Evolutionary conservation across 2,888 invertebrate genomes (phyloP), one percentile per base, ranked within the genome.

Genomic region (Tachina fera): DNA sequence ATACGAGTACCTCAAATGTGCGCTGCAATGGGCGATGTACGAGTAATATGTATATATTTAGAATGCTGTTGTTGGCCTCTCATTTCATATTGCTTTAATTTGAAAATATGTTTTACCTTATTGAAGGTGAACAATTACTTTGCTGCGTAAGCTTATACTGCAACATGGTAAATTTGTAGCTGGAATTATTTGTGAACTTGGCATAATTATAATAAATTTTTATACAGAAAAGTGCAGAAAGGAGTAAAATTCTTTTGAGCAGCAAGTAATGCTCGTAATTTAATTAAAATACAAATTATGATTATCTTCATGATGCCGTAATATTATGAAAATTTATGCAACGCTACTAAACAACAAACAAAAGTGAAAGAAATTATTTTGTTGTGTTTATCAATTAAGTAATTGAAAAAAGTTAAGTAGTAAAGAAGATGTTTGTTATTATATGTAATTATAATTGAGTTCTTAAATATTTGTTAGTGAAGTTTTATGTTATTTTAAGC

Each of bases 41-140:
- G 4, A 3, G 4, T 4, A 31, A 4, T n/a, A 31, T 31, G 0
- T 39, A 9, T 56, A 13, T 19, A 14, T 58, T 19, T 45, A 39
- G 10, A 47, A 43, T 49, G n/a, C 11, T 67, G 68, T 58, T 78
- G 77, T 58, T 78, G 77, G 14, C 53, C 53, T 70, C 39, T 39
- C 58, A 22, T 43, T 47, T 72, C 22, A 60, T 58, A 31, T 65
- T 63, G 56, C 60, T 49, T 76, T 82, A 82, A 82, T 76, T 71
- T 70, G 16, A 71, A 82, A 82, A 63, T 82, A 82, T 76, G 58
- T 63, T 47, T 14, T 22, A 41, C 6, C 11, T 39, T 60, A 61
- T 19, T 41, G 45, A 45, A 43, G 16, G 31, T 45, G 70, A 47
- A 41, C 43, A 51, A 22, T 61, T 70, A 68, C 39, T 70, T 39